Evolutionary conservation across 2,888 invertebrate species (phyloP).

Genomic region (Limnephilus rhombicus): DNA sequence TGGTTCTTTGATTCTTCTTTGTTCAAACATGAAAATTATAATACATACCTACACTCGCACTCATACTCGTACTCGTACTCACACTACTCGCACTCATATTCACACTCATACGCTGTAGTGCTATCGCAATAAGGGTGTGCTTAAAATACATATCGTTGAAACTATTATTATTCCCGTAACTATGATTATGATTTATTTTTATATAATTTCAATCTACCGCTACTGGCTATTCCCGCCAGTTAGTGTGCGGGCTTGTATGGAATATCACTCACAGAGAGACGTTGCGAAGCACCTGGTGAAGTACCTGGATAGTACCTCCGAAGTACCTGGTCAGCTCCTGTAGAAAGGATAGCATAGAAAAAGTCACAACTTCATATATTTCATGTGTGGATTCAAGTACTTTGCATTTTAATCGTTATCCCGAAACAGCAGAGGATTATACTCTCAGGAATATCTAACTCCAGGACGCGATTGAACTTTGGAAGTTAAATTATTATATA

Average conservation of each 20-base stretch:
- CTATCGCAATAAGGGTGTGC: too few species aligned
- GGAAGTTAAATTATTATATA: not conserved
- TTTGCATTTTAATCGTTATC: constrained; percentile 66
- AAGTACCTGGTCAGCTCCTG: not conserved
- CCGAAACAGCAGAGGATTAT: constrained; percentile 64
- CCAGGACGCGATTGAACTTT: not conserved
- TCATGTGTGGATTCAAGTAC: constrained; percentile 64
- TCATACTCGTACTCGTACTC: too few species aligned
- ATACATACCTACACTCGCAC: too few species aligned
- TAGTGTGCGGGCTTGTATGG: not conserved
- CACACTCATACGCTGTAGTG: too few species aligned
- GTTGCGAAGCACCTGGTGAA: not conserved
- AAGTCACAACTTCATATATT: constrained; percentile 60
- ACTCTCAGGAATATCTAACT: constrained; percentile 27
- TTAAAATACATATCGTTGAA: too few species aligned
- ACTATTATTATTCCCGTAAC: too few species aligned
- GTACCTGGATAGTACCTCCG: too few species aligned
- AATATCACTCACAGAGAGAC: not conserved
- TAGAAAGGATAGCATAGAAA: not conserved
- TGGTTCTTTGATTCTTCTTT: too few species aligned
- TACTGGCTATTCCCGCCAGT: not conserved
- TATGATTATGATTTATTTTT: too few species aligned
- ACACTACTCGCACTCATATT: too few species aligned
- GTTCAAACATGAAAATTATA: too few species aligned
- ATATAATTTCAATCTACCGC: not conserved